Percentiles rank a stretch among this genome's conserved stretches.
Conservation (phyloP, 2,888 invertebrate species). For the Temnothorax ravouxi region DNA sequence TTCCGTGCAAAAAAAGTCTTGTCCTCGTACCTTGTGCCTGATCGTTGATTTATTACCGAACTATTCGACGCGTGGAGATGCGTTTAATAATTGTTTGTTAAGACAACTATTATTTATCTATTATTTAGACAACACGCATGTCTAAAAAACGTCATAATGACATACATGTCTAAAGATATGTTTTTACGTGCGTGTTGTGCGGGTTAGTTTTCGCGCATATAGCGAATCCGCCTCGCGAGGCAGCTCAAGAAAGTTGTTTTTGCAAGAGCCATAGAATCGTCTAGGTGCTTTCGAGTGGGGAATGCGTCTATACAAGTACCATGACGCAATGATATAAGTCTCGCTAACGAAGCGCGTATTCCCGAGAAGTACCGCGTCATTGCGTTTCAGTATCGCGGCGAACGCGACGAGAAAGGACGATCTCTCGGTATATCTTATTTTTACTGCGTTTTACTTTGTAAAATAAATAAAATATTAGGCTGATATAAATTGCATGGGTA, state of each 20-base stretch:
- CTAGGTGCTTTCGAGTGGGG: conserved; percentile 6
- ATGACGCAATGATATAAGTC: conserved; percentile 63
- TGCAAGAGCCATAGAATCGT: conserved; percentile 64
- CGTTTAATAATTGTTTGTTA: no score
- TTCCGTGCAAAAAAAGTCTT: not conserved
- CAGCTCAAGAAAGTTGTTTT: conserved; percentile 36
- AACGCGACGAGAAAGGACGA: conserved; percentile 29
- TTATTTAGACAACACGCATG: no score
- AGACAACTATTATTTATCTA: no score
- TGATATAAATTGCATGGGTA: not conserved
- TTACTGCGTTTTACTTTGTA: not conserved
- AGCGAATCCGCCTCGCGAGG: not conserved
- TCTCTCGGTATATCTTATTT: not conserved
- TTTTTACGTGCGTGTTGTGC: no score
- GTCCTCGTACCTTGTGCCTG: no score
- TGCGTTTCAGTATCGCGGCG: conserved; percentile 57
- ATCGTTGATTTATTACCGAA: not conserved
- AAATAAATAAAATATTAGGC: not conserved
- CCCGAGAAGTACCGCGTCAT: conserved; percentile 63
- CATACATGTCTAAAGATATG: no score
- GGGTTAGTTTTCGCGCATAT: not conserved
- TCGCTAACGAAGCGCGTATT: conserved; percentile 46
- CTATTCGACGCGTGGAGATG: not conserved
- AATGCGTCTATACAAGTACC: not conserved
- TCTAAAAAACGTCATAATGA: no score